Base-by-base conservation (phyloP, 2,113 vertebrate species). In the Lipophrys pholis region DNA sequence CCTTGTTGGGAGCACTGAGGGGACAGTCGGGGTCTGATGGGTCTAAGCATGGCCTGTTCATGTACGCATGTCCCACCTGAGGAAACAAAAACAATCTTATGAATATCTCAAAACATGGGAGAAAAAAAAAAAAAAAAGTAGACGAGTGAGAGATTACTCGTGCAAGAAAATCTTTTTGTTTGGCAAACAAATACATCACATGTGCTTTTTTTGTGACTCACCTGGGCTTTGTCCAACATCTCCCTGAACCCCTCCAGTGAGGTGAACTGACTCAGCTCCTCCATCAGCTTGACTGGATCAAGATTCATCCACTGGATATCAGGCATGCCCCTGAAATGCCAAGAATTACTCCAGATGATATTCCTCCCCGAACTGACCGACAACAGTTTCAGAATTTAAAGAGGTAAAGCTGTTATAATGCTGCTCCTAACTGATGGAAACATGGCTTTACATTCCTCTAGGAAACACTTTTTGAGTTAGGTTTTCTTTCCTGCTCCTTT, bases 281-380 rank as follows among this genome's bases (percentile, higher is more conserved):
- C 95, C 93, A 99, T 96, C 74, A 99, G 92, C 85, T 97, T 96
- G 82, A 98, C 87, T 9, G 98, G 98, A 71, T 99, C 97, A 69
- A 99, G 92, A 88, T 99, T 99, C 91, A 96, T 98, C 98, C 98
- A 99, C 83, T 99, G 97, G 90, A 99, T 99, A 75, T 99, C 97
- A 0, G 95, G 96, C 83, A 95, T 97, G 9, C 97, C 97, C 62
- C 97, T 99, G 90, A 3, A 85, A 38, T 89, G 8, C 85, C 67
- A 40, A 53, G 69, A 14, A 63, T 16, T 16, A 65, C 38, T 49
- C 3, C 43, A 11, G 38, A 64, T 53, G 48, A 64, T 58, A 30
- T 54, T 49, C 38, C 21, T 35, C 62, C 52, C n/a, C 35, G 58
- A 69, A 76, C 12, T 68, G 12, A 55, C 56, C 8, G 15, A 65